phyloP scores from a whole-genome alignment of 2,113 vertebrate species.

The Otocyon megalotis region DNA sequence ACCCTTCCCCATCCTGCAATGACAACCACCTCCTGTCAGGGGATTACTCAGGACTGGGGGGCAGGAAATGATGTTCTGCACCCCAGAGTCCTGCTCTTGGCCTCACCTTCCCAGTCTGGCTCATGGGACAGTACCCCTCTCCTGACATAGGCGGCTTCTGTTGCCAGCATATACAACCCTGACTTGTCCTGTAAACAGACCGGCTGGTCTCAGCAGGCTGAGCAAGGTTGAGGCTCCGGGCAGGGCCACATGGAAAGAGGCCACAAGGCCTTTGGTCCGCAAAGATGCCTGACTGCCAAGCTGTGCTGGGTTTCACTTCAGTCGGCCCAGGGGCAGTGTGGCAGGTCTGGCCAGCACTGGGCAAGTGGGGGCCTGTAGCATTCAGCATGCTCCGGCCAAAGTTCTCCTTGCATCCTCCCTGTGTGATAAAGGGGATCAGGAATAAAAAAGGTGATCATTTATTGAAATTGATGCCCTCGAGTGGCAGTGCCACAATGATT shows the following conservation, averaged over 20 bases:
- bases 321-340: not conserved
- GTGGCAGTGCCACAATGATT: conserved; percentile 75
- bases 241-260: not conserved
- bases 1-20: not conserved
- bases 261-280: not conserved
- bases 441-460: conserved; percentile 73
- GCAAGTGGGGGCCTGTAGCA: not conserved
- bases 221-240: not conserved
- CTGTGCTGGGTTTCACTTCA: not conserved
- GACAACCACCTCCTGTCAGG: not conserved
- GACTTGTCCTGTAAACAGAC: not conserved
- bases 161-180: not conserved
- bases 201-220: not conserved
- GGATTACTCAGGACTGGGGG: too few relatives aligned
- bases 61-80: not conserved
- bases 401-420: conserved; percentile 2
- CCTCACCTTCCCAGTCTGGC: not conserved
- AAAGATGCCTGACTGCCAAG: not conserved
- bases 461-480: conserved; percentile 77
- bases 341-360: rapidly evolving
- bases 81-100: not conserved
- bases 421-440: not conserved
- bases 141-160: not conserved
- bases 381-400: not conserved
- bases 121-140: not conserved